Evolutionary conservation across 1,140 invertebrate genomes (phyloP).

Genomic region (Planococcus citri): DNA sequence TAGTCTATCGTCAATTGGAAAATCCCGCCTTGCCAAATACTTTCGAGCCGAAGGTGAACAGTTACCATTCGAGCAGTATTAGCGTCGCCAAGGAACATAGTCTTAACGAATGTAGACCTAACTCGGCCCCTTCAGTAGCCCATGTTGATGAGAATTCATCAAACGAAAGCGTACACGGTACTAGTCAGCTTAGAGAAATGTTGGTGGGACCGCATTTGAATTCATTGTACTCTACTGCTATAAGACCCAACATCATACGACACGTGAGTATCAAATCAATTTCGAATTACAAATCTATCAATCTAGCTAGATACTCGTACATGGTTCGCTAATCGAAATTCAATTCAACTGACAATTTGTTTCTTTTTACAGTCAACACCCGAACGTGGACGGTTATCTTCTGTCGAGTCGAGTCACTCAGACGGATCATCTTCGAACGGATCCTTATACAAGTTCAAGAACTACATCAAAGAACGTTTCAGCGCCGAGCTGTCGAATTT

Average conservation of each 20-base stretch:
- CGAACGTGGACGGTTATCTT: not conserved
- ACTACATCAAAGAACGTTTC: slow-evolving; percentile 82
- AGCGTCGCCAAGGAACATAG: not conserved
- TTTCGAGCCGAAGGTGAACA: not conserved
- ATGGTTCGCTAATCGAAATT: no score
- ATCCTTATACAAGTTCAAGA: slow-evolving; percentile 77
- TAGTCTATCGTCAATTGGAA: not conserved
- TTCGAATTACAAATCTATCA: no score
- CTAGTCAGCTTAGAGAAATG: not conserved
- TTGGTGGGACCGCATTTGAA: not conserved
- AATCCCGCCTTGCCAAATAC: not conserved
- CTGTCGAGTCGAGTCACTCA: slow-evolving; percentile 33
- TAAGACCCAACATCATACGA: not conserved
- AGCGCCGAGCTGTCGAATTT: slow-evolving; percentile 27
- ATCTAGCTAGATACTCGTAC: no score
- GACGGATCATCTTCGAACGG: slow-evolving; percentile 39
- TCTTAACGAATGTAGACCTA: not conserved
- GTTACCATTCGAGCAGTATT: not conserved
- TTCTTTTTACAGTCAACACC: not conserved
- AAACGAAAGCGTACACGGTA: not conserved
- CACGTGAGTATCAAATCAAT: not conserved
- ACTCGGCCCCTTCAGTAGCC: not conserved
- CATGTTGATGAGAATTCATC: not conserved
- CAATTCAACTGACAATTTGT: no score
- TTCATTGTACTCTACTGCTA: not conserved